phyloP scores from a whole-genome alignment of 2,888 invertebrate genomes.

The Netelia fuscicornis region DNA sequence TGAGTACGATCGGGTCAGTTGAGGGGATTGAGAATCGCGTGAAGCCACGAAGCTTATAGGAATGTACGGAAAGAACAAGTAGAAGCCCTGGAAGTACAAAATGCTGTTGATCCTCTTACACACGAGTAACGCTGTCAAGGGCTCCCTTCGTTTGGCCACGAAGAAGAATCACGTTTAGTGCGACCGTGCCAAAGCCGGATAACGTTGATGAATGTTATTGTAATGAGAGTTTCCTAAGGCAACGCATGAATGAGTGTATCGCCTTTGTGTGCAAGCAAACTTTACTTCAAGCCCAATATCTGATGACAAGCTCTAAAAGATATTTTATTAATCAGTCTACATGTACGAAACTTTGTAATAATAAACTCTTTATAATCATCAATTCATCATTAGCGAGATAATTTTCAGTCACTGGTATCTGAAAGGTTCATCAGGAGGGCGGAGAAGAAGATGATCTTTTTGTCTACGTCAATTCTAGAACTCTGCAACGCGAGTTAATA shows the following conservation, averaged over 20 bases:
- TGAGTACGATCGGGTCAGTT: constrained; percentile 56
- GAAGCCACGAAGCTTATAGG: constrained; percentile 53
- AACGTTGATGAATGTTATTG: background rate
- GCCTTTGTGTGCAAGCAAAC: no score
- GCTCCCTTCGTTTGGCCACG: constrained; percentile 65
- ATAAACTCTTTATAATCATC: background rate
- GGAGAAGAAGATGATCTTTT: no score
- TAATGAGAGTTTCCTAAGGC: background rate
- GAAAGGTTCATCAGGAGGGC: no score
- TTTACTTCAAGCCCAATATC: background rate
- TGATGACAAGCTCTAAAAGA: background rate
- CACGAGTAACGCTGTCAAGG: constrained; percentile 72
- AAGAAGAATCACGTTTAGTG: constrained; percentile 35
- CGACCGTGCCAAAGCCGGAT: background rate
- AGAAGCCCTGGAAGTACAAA: constrained; percentile 74
- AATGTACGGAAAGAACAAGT: constrained; percentile 68
- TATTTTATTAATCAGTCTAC: background rate
- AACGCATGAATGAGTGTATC: background rate
- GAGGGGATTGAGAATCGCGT: constrained; percentile 36
- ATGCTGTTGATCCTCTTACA: constrained; percentile 73
- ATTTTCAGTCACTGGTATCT: background rate
- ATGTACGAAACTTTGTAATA: constrained; percentile 5
- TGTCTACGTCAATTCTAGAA: no score
- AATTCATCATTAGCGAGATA: background rate
- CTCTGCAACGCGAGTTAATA: no score